phyloP scores from a whole-genome alignment of 2,888 invertebrate genomes.

The Catocala nupta region DNA sequence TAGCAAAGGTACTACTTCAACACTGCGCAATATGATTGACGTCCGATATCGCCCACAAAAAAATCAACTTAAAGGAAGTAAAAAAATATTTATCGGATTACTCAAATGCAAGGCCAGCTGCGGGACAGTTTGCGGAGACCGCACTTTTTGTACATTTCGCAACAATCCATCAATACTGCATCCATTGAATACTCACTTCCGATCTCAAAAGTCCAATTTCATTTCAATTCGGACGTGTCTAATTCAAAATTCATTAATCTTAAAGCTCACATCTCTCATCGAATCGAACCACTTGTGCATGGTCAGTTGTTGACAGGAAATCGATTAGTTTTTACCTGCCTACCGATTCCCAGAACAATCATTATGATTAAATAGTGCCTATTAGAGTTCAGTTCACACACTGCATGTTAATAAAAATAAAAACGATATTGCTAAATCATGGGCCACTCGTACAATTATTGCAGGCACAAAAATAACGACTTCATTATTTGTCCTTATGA shows the following conservation, averaged over 20 bases:
- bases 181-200: slow-evolving; percentile 81
- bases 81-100: slow-evolving; percentile 84
- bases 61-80: slow-evolving; percentile 54
- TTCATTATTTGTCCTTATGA: too few relatives aligned
- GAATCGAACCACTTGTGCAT: slow-evolving; percentile 75
- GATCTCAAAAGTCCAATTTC: slow-evolving; percentile 82
- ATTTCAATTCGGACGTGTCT: slow-evolving; percentile 83
- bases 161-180: slow-evolving; percentile 80
- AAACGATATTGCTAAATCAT: too few relatives aligned
- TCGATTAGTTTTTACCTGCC: slow-evolving; percentile 71
- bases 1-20: slow-evolving; percentile 19
- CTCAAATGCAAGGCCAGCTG: slow-evolving; percentile 78
- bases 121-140: slow-evolving; percentile 75
- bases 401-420: background rate
- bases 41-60: slow-evolving; percentile 34
- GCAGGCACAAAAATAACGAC: too few relatives aligned
- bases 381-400: slow-evolving; percentile 21
- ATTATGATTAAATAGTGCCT: slow-evolving; percentile 13
- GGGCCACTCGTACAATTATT: too few relatives aligned
- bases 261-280: slow-evolving; percentile 64
- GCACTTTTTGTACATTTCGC: slow-evolving; percentile 71
- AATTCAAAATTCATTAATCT: slow-evolving; percentile 86
- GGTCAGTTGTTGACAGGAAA: slow-evolving; percentile 87
- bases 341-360: slow-evolving; percentile 41
- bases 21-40: slow-evolving; percentile 36